phyloP scores from a whole-genome alignment of 2,797 vertebrate species.

The Sebastes cheni region DNA sequence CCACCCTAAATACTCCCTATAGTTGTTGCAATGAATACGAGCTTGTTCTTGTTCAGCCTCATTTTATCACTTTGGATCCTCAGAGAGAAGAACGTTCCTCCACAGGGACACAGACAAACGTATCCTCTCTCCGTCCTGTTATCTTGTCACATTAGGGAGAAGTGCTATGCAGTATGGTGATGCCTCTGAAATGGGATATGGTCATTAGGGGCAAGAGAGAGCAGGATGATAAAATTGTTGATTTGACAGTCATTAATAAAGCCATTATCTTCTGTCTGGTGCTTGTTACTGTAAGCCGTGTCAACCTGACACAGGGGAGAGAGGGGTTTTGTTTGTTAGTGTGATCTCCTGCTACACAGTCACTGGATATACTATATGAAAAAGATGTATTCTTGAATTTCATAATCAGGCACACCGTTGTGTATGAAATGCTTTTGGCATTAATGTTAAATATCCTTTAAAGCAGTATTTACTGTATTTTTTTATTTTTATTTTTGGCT shows the following conservation, averaged over 20 bases:
- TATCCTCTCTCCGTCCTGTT: neutral
- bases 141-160: slow-evolving; percentile 20
- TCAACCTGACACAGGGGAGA: neutral
- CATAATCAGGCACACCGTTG: neutral
- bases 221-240: neutral
- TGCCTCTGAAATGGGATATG: slow-evolving; percentile 2
- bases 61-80: slow-evolving; percentile 12
- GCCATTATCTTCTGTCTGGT: neutral
- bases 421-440: neutral
- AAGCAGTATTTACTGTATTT: too few relatives aligned
- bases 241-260: neutral
- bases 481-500: too few relatives aligned
- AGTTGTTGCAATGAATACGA: neutral
- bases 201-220: neutral
- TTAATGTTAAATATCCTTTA: neutral
- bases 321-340: neutral
- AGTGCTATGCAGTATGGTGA: neutral
- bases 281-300: neutral
- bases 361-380: neutral
- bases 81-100: neutral
- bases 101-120: neutral
- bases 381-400: neutral
- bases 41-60: neutral
- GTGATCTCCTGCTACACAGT: neutral
- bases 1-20: neutral